A percentile compares a stretch with the other conserved stretches of the same genome.
These are phyloP conservation scores for Drosophila kohkoa DNA, from an alignment of 1,140 invertebrate genomes.

Conservation along the genomic window DNA sequence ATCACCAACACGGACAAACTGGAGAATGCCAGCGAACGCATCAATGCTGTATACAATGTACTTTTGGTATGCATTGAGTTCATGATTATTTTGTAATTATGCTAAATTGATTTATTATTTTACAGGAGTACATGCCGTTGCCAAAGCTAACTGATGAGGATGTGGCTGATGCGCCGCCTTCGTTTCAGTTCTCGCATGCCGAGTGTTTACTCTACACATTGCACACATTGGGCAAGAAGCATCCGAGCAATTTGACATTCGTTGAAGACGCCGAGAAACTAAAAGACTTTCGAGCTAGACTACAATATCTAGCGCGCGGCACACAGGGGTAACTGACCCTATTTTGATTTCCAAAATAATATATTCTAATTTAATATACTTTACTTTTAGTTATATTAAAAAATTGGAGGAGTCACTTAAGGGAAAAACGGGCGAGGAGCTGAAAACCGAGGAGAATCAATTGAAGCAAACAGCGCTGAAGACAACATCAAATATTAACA, in stretches of 20 bases:
- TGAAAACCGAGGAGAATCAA: slow-evolving; percentile 93
- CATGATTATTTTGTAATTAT: neutral
- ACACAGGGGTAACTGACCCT: slow-evolving; percentile 89
- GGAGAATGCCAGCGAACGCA: slow-evolving; percentile 90
- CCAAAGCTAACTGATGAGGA: slow-evolving; percentile 90
- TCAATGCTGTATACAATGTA: slow-evolving; percentile 91
- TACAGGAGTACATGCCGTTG: slow-evolving; percentile 91
- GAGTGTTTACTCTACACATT: slow-evolving; percentile 96
- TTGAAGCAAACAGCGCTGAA: slow-evolving; percentile 94
- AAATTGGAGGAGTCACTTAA: slow-evolving; percentile 94
- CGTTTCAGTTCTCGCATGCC: slow-evolving; percentile 95
- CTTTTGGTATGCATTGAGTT: slow-evolving; percentile 88
- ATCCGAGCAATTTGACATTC: slow-evolving; percentile 90
- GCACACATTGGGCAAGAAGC: slow-evolving; percentile 93
- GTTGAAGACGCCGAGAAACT: slow-evolving; percentile 91
- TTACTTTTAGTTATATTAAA: slow-evolving; percentile 89
- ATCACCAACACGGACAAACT: slow-evolving; percentile 90
- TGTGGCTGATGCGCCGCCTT: slow-evolving; percentile 87
- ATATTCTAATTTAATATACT: neutral
- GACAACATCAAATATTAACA: slow-evolving; percentile 96
- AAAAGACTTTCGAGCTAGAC: slow-evolving; percentile 94
- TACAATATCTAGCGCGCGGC: slow-evolving; percentile 96
- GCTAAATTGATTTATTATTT: slow-evolving; percentile 9
- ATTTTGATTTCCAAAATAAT: too few species aligned
- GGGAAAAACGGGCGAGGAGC: slow-evolving; percentile 90